Conservation (phyloP, 2,113 vertebrate genomes). For the Corythornis cristatus region DNA sequence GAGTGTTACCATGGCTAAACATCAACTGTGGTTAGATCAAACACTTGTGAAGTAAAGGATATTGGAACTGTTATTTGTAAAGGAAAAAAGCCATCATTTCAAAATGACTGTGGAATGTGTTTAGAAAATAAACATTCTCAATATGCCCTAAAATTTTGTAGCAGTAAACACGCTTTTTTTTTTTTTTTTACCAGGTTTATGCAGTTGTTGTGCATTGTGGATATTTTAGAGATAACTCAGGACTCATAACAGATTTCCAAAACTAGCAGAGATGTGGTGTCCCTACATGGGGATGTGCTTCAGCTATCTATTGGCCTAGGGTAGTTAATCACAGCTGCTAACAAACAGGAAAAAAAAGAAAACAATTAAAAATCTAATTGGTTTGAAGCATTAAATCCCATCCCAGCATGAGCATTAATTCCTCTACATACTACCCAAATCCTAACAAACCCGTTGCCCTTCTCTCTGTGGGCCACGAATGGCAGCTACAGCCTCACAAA, state of each 20-base stretch:
- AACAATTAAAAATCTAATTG: slow-evolving; percentile 62
- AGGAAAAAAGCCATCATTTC: slow-evolving; percentile 20
- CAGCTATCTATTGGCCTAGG: background rate
- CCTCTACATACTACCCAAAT: background rate
- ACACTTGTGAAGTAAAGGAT: slow-evolving; percentile 38
- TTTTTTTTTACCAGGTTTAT: background rate
- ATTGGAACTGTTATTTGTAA: slow-evolving; percentile 30
- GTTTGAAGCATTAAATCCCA: slow-evolving; percentile 63
- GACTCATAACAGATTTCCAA: background rate
- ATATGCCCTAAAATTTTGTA: slow-evolving; percentile 30
- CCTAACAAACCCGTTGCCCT: background rate
- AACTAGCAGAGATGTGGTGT: background rate
- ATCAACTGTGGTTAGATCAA: slow-evolving; percentile 58
- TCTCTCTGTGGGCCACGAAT: background rate
- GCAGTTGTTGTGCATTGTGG: background rate
- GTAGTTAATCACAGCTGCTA: slow-evolving; percentile 43
- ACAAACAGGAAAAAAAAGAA: slow-evolving; percentile 29
- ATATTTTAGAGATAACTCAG: background rate
- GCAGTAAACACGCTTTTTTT: slow-evolving; percentile 17
- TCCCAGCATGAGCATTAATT: slow-evolving; percentile 29
- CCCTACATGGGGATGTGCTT: background rate
- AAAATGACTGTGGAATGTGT: slow-evolving; percentile 16
- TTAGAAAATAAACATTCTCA: slow-evolving; percentile 47
- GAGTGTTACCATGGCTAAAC: slow-evolving; percentile 42
- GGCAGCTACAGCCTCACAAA: background rate